These are phyloP conservation scores for Brenthis daphne DNA, from an alignment of 2,888 invertebrate genomes.

Conservation along the genomic window DNA sequence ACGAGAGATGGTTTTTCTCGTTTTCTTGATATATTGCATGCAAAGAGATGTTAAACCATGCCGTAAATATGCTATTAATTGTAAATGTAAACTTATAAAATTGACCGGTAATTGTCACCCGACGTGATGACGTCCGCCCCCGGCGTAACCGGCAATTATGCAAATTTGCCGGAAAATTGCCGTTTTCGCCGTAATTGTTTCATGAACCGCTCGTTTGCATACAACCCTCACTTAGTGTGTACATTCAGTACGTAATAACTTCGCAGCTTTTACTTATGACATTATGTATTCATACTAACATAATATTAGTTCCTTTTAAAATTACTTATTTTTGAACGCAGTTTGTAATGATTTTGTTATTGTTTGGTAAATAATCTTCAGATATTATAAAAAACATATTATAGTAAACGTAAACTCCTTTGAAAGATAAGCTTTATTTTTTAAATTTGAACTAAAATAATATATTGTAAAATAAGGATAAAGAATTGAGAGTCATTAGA, in stretches of 20 bases:
- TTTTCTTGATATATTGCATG: slow-evolving; percentile 3
- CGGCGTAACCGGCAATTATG: slow-evolving; percentile 70
- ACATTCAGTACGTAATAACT: background rate
- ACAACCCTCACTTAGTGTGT: slow-evolving; percentile 32
- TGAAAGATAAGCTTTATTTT: too few relatives aligned
- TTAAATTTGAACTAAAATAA: too few relatives aligned
- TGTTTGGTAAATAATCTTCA: too few relatives aligned
- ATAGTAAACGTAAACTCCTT: too few relatives aligned
- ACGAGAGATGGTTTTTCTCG: background rate
- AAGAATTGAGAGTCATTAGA: too few relatives aligned
- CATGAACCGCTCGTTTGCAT: slow-evolving; percentile 28
- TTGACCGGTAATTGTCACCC: slow-evolving; percentile 57
- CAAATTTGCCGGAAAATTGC: slow-evolving; percentile 70
- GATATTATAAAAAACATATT: too few relatives aligned
- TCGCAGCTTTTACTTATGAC: slow-evolving; percentile 14
- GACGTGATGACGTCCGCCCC: slow-evolving; percentile 48
- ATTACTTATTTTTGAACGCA: background rate
- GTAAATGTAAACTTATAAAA: slow-evolving; percentile 41
- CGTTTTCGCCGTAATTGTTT: slow-evolving; percentile 45
- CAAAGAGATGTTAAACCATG: slow-evolving; percentile 20
- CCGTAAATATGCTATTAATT: slow-evolving; percentile 38
- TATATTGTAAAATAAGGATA: too few relatives aligned
- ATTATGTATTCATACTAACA: slow-evolving; percentile 1
- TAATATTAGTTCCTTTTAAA: slow-evolving; percentile 14
- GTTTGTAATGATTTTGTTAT: too few relatives aligned